phyloP scores from a whole-genome alignment of 2,888 invertebrate species.

The Erebia aethiops region DNA sequence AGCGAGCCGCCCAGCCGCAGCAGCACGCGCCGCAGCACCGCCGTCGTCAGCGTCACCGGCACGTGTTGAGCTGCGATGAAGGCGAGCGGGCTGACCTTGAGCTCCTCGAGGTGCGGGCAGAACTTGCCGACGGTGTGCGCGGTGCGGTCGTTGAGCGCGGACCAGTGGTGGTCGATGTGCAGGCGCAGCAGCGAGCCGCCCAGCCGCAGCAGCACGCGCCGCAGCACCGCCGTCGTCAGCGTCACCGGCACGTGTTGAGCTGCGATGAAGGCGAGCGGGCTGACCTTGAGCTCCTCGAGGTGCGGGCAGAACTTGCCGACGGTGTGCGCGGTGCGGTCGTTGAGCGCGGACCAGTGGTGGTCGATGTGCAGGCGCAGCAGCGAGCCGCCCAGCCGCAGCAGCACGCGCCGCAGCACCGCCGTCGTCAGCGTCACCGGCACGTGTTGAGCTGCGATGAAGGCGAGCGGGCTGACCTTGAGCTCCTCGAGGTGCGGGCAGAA shows the following conservation, averaged over 20 bases:
- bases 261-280: no score
- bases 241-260: slow-evolving; percentile 54
- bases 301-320: slow-evolving; percentile 83
- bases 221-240: slow-evolving; percentile 75
- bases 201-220: slow-evolving; percentile 76
- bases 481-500: slow-evolving; percentile 82
- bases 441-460: slow-evolving; percentile 43
- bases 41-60: slow-evolving; percentile 66
- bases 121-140: slow-evolving; percentile 81
- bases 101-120: slow-evolving; percentile 80
- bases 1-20: slow-evolving; percentile 75
- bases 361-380: no score
- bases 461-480: slow-evolving; percentile 65
- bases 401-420: slow-evolving; percentile 75
- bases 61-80: slow-evolving; percentile 46
- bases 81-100: slow-evolving; percentile 61
- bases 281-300: slow-evolving; percentile 78
- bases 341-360: slow-evolving; percentile 71
- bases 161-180: slow-evolving; percentile 76
- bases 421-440: slow-evolving; percentile 66
- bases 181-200: slow-evolving; percentile 73
- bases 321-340: slow-evolving; percentile 79
- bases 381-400: slow-evolving; percentile 76
- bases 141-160: slow-evolving; percentile 78
- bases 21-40: slow-evolving; percentile 77